Evolutionary conservation across 2,113 vertebrate genomes (phyloP), one percentile per base, ranked within the genome.

Genomic region (Eurypyga helias): DNA sequence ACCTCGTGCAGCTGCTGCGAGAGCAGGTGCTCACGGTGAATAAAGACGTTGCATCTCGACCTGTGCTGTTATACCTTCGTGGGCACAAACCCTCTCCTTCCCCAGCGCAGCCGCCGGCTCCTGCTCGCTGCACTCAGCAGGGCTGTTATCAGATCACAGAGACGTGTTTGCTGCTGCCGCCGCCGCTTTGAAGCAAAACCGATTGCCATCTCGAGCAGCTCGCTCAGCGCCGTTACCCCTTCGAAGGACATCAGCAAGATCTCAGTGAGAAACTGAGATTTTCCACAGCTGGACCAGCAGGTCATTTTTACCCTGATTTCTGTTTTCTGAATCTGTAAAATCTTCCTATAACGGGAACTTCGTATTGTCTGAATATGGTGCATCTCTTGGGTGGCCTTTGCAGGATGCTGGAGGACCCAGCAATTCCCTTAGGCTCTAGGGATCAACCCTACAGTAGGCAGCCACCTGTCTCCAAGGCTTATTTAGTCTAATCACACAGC

Each of bases 191-290:
- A 72, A 87, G 61, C 31, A 64, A 89, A 76, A 36, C n/a, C 0
- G 1, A 57, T 5, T 85, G 81, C 14, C 61, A 29, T 61, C 84
- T 76, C 61, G 28, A 76, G 33, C 72, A 61, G 13, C 43, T 52
- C 77, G 29, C 51, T 19, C 48, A 17, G 45, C 0, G 0, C 28
- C 0, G 0, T 43, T 62, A 64, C 25, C 51, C n/a, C 65, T 78
- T 26, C 0, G 0, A 91, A 95, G 82, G 81, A 83, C 89, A 83
- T 69, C 77, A 45, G 61, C 61, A 41, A 73, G 41, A 61, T 65
- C 70, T 85, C 57, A 29, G 28, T 0, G 0, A 64, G 26, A 41
- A 55, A 52, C 41, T 13, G 49, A 70, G 67, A n/a, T 66, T 45
- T 66, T 46, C 34, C 65, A 55, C 29, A 24, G 20, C n/a, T 28